A percentile compares a stretch with the other conserved stretches of the same genome.
These are phyloP conservation scores for Numenius arquata DNA, from an alignment of 2,113 vertebrate species.

Conservation along the genomic window DNA sequence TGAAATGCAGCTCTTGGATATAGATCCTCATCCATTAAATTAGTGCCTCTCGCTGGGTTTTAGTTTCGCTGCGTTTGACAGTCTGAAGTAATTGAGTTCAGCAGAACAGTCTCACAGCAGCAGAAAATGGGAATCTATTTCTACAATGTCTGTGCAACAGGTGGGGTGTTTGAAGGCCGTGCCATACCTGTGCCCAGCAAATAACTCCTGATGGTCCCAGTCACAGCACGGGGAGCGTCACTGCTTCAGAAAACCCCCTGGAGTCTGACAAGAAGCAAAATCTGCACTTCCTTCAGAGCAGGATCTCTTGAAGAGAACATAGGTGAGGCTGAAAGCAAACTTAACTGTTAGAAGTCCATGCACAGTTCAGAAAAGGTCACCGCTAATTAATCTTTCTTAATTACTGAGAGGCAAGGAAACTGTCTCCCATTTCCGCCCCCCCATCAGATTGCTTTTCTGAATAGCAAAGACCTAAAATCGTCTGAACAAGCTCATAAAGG, in stretches of 20 bases:
- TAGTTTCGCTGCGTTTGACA: not conserved
- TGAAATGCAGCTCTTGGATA: not conserved
- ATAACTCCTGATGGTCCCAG: not conserved
- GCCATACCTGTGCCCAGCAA: not conserved
- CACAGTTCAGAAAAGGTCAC: not conserved
- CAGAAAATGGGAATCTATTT: not conserved
- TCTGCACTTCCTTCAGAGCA: not conserved
- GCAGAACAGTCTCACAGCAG: not conserved
- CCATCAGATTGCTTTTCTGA: not conserved
- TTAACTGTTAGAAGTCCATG: not conserved
- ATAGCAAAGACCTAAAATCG: not conserved
- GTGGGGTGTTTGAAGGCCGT: not conserved
- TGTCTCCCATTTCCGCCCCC: not conserved
- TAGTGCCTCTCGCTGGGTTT: not conserved
- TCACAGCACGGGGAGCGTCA: not conserved
- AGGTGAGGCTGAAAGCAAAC: not conserved
- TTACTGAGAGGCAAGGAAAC: not conserved
- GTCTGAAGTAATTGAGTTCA: not conserved
- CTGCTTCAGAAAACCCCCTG: not conserved
- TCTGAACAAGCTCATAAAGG: conserved; percentile 40
- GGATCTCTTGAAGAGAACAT: not conserved
- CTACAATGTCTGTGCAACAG: not conserved
- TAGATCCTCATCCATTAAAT: not conserved
- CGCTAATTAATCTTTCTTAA: not conserved
- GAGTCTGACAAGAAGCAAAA: not conserved